Evolutionary conservation across 2,113 vertebrate species (phyloP).

Genomic region (Caranx ignobilis): DNA sequence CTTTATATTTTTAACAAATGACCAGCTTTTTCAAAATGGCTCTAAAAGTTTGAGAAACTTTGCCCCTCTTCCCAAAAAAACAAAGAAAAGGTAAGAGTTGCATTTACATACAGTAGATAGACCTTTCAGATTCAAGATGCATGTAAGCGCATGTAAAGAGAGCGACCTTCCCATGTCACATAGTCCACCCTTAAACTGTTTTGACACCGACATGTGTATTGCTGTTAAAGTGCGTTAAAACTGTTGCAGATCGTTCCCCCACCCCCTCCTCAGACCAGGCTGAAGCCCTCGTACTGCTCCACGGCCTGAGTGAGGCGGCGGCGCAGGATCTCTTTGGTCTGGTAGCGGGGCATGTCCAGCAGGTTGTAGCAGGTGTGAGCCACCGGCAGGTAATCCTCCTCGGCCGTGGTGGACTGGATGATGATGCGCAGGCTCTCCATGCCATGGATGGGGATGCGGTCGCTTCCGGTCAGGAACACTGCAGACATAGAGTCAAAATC

Average conservation of each 20-base stretch:
- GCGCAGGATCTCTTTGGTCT: conserved; percentile 91
- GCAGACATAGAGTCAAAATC: neutral
- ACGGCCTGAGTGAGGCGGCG: conserved; percentile 91
- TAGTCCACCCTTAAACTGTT: neutral
- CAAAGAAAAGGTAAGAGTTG: neutral
- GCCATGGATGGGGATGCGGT: conserved; percentile 98
- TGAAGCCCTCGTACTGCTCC: conserved; percentile 98
- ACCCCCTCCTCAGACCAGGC: conserved; percentile 87
- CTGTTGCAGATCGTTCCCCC: neutral
- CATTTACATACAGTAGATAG: conserved; percentile 40
- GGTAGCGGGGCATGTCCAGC: conserved; percentile 96
- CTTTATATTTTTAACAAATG: too few relatives aligned
- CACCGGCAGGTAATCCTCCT: conserved; percentile 93
- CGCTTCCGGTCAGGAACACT: conserved; percentile 98
- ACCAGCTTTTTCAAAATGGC: neutral
- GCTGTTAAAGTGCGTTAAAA: conserved; percentile 70
- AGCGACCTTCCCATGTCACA: neutral
- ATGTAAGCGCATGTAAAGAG: conserved; percentile 27
- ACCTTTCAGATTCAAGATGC: conserved; percentile 54
- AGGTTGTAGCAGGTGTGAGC: conserved; percentile 99
- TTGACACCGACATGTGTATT: conserved; percentile 50
- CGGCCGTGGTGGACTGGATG: conserved; percentile 92
- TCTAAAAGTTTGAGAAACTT: conserved; percentile 52
- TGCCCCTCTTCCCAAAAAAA: conserved; percentile 28
- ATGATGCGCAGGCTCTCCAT: conserved; percentile 95